Percentiles rank a stretch among this genome's conserved stretches.
phyloP scores from a whole-genome alignment of 1,140 invertebrate species.

The Ceratosolen solmsi region DNA sequence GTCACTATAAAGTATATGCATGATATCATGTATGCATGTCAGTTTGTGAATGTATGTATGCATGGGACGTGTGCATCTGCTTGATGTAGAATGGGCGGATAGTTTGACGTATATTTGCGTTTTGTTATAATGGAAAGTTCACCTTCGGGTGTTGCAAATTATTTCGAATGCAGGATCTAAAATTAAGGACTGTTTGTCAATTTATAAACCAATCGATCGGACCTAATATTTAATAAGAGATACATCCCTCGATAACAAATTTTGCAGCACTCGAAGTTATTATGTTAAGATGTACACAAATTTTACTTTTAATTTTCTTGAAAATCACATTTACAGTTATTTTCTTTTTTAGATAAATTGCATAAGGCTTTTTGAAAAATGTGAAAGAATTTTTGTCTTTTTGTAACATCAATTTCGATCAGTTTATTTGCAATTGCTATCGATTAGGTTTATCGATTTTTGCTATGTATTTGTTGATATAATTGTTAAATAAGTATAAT shows the following conservation, averaged over 20 bases:
- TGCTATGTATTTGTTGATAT: neutral
- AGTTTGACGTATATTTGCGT: neutral
- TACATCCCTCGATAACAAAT: neutral
- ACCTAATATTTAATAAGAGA: neutral
- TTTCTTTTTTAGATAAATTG: neutral
- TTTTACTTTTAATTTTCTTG: neutral
- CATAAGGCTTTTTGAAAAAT: neutral
- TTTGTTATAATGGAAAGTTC: neutral
- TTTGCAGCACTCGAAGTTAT: neutral
- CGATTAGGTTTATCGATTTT: neutral
- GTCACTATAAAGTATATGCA: neutral
- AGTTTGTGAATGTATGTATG: neutral
- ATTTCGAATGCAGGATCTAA: neutral
- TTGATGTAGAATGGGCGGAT: neutral
- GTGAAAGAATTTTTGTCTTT: neutral
- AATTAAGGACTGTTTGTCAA: neutral
- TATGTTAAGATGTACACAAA: neutral
- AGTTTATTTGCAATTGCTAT: neutral
- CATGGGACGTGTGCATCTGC: neutral
- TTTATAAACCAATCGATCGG: neutral
- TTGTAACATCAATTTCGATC: neutral
- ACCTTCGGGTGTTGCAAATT: constrained; percentile 2
- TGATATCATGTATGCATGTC: neutral
- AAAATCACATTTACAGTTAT: neutral
- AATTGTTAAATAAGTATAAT: neutral